Evolutionary conservation across 2,113 vertebrate species (phyloP), one percentile per base, ranked within the genome.

Genomic region (Neogobius melanostomus): DNA sequence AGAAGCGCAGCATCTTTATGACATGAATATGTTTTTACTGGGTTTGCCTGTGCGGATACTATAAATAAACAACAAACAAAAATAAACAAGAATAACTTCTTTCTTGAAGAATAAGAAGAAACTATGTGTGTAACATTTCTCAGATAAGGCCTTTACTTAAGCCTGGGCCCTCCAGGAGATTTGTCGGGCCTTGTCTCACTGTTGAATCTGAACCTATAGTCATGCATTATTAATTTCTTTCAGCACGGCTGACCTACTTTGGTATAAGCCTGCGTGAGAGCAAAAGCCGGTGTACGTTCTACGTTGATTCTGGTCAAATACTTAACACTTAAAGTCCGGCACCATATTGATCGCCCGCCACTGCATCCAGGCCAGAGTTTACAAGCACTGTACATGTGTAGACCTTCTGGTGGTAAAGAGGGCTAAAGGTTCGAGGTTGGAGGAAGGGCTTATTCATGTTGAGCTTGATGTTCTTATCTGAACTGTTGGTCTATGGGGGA

Each of bases 371-470:
- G 42, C 50, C 8, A 49, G 64, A 8, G 56, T 64, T 68, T 71
- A 62, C 65, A 49, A 53, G 12, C 12, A 11, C n/a, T 44, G 59
- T 73, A 59, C 54, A 61, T 48, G 47, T 66, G 47, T 44, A 15
- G n/a, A 6, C 28, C 28, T 36, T 36, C 71, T 63, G 21, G 65
- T 71, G 62, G 74, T 68, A 57, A 73, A 73, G 21, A 52, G 65
- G 62, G 45, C 50, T 61, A 57, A 79, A 62, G 64, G 72, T 59
- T 53, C 7, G 11, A 8, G 77, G 74, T 76, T 69, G 62, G 46
- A 59, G 84, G 76, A 77, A 68, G 69, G 45, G 56, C 62, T 43
- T 1, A 17, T 76, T 88, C 85, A 87, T 64, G n/a, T 82, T 77
- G 71, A 59, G 11, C 17, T 56, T 0, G 28, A 69, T 77, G 68